Conservation (phyloP, 2,888 invertebrate species). For the Drosophila multiciliata region DNA sequence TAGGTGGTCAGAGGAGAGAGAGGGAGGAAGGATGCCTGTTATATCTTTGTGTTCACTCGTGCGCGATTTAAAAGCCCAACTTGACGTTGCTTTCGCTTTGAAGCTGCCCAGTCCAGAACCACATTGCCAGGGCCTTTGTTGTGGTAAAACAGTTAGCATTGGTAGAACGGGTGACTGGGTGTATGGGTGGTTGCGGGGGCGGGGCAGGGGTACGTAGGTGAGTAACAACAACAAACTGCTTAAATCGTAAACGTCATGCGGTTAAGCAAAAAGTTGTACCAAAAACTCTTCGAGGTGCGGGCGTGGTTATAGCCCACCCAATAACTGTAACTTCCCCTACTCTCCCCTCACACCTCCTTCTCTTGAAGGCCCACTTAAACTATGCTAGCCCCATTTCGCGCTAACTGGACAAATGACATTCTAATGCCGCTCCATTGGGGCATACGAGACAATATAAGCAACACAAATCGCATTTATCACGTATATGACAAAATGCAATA, state of each 20-base stretch:
- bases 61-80: constrained; percentile 67
- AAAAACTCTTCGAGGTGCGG: constrained; percentile 28
- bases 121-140: constrained; percentile 62
- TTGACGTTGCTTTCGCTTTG: constrained; percentile 64
- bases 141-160: constrained; percentile 67
- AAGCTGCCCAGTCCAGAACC: constrained; percentile 34
- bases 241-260: constrained; percentile 58
- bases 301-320: constrained; percentile 31
- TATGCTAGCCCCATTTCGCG: neutral
- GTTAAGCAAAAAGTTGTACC: constrained; percentile 37
- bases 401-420: constrained; percentile 61
- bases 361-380: neutral
- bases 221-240: constrained; percentile 39
- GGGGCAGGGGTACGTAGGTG: constrained; percentile 14
- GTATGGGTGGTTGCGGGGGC: neutral
- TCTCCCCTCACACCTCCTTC: no score
- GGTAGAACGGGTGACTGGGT: neutral
- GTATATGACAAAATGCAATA: constrained; percentile 72
- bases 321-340: neutral
- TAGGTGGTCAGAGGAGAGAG: neutral
- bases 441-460: constrained; percentile 21
- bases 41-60: constrained; percentile 65
- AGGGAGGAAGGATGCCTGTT: constrained; percentile 7
- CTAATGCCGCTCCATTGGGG: constrained; percentile 65
- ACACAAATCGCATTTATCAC: constrained; percentile 73